Base-by-base conservation (phyloP, 1,140 invertebrate genomes). In the Dendroctonus valens region DNA sequence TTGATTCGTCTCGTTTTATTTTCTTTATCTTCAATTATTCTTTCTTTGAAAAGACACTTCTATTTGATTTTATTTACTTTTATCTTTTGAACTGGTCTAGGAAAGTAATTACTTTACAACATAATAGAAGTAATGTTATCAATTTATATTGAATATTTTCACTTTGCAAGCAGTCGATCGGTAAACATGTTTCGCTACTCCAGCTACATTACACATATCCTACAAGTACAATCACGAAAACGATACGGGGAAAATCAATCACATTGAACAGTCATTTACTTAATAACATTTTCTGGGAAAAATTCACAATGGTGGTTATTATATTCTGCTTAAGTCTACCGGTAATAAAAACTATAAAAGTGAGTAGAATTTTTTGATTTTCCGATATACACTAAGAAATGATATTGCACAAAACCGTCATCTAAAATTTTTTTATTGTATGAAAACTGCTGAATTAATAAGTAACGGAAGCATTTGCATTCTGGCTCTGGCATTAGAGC, bases 251-350 rank as follows among this genome's bases (percentile, higher is more conserved):
- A 54, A 26, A 63, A 44, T 14, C n/a, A 50, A 58, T 65, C 62
- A 65, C 62, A 65, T 65, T 65, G 54, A 65, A 65, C 62, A 65
- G 53, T 65, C 62, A 65, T 48, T 48, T 48, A 11, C 14, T 48
- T 48, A 14, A 48, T n/a, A 48, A 48, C 46, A 48, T 48, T 14
- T 48, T 48, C 14, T 48, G 14, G 46, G 46, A 48, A 11, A 14
- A 14, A 48, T 48, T 14, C 46, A 40, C 53, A 55, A 37, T 14
- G 41, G 41, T 14, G 41, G 41, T 40, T n/a, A 55, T 9, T 55
- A 41, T 14, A 39, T 40, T 40, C 11, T 40, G 42, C 15, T 15
- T 58, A n/a, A 58, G 8, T 44, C 9, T 54, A n/a, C 48, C 15
- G 37, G 12, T 9, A 60, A 50, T 38, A 11, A 26, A 26, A 52